Percentiles rank a stretch among this genome's conserved stretches.
Evolutionary conservation across 1,140 invertebrate genomes (phyloP).

Genomic region (Cyclina sinensis): DNA sequence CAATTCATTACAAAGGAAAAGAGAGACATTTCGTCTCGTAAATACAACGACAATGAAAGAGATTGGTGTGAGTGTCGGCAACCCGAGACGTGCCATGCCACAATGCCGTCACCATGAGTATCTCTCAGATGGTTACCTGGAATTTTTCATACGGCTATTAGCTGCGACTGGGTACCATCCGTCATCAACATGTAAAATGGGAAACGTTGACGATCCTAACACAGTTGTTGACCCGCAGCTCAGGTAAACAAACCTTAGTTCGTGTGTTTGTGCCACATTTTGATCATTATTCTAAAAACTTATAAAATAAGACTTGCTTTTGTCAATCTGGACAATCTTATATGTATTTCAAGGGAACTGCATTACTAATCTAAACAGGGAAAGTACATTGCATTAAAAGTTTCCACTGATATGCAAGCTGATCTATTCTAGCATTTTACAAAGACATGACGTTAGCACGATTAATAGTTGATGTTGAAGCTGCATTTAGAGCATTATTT

Average conservation of each 20-base stretch:
- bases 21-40: not conserved
- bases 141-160: constrained; percentile 80
- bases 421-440: too few relatives aligned
- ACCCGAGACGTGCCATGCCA: not conserved
- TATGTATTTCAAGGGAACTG: too few relatives aligned
- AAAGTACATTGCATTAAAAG: too few relatives aligned
- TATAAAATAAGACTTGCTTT: too few relatives aligned
- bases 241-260: constrained; percentile 75
- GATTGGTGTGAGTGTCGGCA: not conserved
- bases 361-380: too few relatives aligned
- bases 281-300: too few relatives aligned
- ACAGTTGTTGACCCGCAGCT: constrained; percentile 95
- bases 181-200: constrained; percentile 97
- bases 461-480: too few relatives aligned
- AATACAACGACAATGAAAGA: constrained; percentile 28
- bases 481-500: too few relatives aligned
- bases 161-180: constrained; percentile 93
- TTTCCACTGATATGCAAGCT: too few relatives aligned
- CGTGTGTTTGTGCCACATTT: too few relatives aligned
- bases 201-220: constrained; percentile 92
- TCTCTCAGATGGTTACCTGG: constrained; percentile 81
- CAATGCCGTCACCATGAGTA: constrained; percentile 22
- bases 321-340: too few relatives aligned
- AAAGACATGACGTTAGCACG: too few relatives aligned
- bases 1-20: not conserved